Evolutionary conservation across 2,113 vertebrate genomes (phyloP), one percentile per base, ranked within the genome.

Genomic region (Phycodurus eques): DNA sequence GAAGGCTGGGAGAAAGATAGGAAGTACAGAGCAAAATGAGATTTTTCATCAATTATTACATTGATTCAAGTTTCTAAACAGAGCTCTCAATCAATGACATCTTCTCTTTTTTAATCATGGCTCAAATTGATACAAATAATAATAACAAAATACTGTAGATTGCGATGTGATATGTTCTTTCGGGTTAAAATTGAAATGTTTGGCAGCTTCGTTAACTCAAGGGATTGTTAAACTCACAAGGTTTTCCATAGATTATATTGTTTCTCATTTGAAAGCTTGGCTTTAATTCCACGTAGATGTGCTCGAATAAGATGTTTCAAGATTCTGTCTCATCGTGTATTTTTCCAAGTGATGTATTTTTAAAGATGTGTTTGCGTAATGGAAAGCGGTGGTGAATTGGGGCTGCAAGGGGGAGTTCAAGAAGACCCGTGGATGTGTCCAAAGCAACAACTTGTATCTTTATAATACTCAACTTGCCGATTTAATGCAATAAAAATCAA

Each of bases 11-110:
- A 0, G 35, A 65, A 11, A 39, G n/a, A 15, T 42, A 47, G 42
- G 67, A 64, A 60, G 67, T 56, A 51, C 22, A 68, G 54, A 46
- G 75, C n/a, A 5, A 68, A 81, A 63, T 66, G 67, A 82, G 79
- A 85, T 74, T 67, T 87, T 79, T 81, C 73, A 76, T 71, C 71
- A 78, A 76, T 66, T 73, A 83, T 74, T 80, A 44, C 75, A 78
- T 42, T 43, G 72, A 82, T 85, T 74, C 61, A 22, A 75, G 71
- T 51, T 82, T 73, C 27, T 76, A 80, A 78, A 79, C 43, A 54
- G 39, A 72, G 72, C 69, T 73, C 43, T 39, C 54, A 72, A 68
- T 49, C 71, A 77, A 65, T 56, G 60, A 54, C 51, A 49, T 49
- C 47, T 15, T 49, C 17, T 5, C 15, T 51, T 51, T 4, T 19